Conservation (phyloP, 1,140 invertebrate species). For the Euura saliciscinereae region DNA sequence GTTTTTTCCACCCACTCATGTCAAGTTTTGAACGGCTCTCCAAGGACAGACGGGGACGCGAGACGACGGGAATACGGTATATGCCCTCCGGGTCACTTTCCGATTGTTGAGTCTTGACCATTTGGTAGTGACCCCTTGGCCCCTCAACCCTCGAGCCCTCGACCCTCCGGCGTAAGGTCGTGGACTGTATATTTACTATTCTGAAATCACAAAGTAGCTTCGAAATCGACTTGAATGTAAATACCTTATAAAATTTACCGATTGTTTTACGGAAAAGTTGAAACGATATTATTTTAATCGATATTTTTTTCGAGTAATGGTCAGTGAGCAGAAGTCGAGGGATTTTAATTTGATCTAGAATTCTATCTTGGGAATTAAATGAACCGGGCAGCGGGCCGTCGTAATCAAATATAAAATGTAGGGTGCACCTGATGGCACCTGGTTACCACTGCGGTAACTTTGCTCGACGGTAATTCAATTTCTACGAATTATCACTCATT, state of each 20-base stretch:
- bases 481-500: constrained; percentile 53
- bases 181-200: background rate
- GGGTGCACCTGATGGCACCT: constrained; percentile 2
- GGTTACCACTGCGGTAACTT: constrained; percentile 11
- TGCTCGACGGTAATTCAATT: constrained; percentile 47
- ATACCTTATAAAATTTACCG: too few relatives aligned
- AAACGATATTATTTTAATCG: too few relatives aligned
- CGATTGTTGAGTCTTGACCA: background rate
- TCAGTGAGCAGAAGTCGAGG: too few relatives aligned
- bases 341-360: too few relatives aligned
- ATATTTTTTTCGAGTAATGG: too few relatives aligned
- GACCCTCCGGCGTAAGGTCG: background rate
- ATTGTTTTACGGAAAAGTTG: too few relatives aligned
- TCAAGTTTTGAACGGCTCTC: background rate
- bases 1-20: background rate
- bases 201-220: too few relatives aligned
- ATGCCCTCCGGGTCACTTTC: constrained; percentile 2
- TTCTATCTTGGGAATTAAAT: too few relatives aligned
- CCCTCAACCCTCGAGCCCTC: background rate
- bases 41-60: background rate
- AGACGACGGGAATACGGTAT: background rate
- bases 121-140: background rate
- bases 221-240: too few relatives aligned
- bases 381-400: background rate
- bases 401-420: constrained; percentile 27